Base-by-base conservation (phyloP, 1,140 invertebrate genomes). In the Calosoma granatense region DNA sequence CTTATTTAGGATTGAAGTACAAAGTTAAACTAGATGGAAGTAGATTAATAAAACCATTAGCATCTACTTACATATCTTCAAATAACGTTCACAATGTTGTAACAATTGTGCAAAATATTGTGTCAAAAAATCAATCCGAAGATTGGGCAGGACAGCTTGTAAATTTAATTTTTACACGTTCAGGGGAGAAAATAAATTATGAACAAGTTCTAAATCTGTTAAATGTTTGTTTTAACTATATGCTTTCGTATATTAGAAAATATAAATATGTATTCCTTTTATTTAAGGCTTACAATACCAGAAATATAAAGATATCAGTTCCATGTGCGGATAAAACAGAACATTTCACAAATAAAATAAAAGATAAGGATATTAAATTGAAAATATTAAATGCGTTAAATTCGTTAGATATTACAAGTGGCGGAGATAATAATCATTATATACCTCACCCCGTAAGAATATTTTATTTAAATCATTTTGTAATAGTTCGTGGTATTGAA, bases 401-500 rank as follows among this genome's bases (percentile, higher is more conserved):
- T 64, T 12, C 15, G 72, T 51, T 39, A 52, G 6, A 56, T 72
- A 1, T 71, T 72, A 47, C 67, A 72, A 4, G 65, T 65, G 0
- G 70, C 70, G 0, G 43, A 71, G 43, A 47, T 11, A 70, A 72
- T 15, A 56, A 60, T 0, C 65, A 70, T 12, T 63, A 69, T 22
- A 68, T 77, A 47, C 68, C 67, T 14, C 74, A 77, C 61, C 75
- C 76, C 9, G 77, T 78, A 67, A 74, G 74, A 67, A 56, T 64
- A 3, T n/a, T 69, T 9, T 58, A 61, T 21, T 22, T 55, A 23
- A 39, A 47, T 6, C 20, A 26, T 43, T 12, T 47, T n/a, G n/a
- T n/a, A n/a, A n/a, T n/a, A n/a, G n/a, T n/a, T n/a, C n/a, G 9
- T 47, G 15, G 15, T 47, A 9, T 47, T 47, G 15, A 12, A 47